Evolutionary conservation across 2,888 invertebrate genomes (phyloP).

Genomic region (Cantharis flavilabris): DNA sequence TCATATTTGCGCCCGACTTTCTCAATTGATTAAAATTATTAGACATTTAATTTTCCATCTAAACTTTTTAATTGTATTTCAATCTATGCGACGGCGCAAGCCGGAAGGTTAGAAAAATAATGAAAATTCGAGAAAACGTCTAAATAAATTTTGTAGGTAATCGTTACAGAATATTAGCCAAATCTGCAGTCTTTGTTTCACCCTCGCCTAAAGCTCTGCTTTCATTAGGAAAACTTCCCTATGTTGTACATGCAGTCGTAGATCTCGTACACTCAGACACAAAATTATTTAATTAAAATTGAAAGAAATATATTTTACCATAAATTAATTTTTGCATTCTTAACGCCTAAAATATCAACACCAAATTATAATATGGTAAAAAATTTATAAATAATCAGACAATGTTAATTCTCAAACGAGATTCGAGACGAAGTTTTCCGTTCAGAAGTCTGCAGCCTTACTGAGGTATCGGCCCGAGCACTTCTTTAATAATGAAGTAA

Average conservation of each 20-base stretch:
- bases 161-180: conserved; percentile 37
- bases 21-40: conserved; percentile 35
- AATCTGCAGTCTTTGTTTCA: conserved; percentile 40
- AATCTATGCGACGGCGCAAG: neutral
- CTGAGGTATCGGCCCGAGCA: neutral
- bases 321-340: neutral
- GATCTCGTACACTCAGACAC: conserved; percentile 24
- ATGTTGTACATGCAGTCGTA: conserved; percentile 23
- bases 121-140: neutral
- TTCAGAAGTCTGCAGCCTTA: neutral
- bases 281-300: conserved; percentile 20
- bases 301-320: neutral
- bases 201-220: conserved; percentile 35
- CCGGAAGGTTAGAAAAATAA: neutral
- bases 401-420: neutral
- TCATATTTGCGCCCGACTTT: conserved; percentile 44
- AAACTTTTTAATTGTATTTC: neutral
- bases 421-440: neutral
- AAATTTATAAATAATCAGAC: no score
- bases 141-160: conserved; percentile 14
- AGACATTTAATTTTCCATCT: conserved; percentile 26
- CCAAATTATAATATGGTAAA: neutral
- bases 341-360: neutral
- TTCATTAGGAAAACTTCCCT: conserved; percentile 38
- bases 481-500: no score